Conservation (phyloP, 2,888 invertebrate species). For the Andrena marginata region DNA sequence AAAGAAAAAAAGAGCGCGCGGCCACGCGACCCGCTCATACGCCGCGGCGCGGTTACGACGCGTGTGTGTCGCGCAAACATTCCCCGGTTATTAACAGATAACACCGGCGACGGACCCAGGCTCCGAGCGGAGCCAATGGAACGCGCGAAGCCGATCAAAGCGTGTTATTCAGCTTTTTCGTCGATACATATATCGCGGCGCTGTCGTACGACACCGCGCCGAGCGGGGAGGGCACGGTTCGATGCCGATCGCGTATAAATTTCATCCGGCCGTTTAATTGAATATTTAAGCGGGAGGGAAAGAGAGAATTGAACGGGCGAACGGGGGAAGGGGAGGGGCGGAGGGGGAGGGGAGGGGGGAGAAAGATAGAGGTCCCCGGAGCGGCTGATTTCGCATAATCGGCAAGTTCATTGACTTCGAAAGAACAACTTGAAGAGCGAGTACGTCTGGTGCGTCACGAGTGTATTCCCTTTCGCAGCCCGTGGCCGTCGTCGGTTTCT, state of each 20-base stretch:
- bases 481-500: conserved; percentile 43
- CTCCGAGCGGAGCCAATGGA: no score
- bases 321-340: background rate
- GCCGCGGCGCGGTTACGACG: background rate
- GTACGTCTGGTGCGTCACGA: conserved; percentile 59
- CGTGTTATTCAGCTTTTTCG: conserved; percentile 28
- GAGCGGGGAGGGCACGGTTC: background rate
- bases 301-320: background rate
- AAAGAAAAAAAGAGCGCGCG: background rate
- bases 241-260: conserved; percentile 49
- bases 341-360: background rate
- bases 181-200: background rate
- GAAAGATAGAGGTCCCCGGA: conserved; percentile 1
- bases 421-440: conserved; percentile 51
- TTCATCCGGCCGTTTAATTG: conserved; percentile 59
- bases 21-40: conserved; percentile 17
- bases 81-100: conserved; percentile 13
- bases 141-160: conserved; percentile 1
- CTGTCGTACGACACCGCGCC: no score
- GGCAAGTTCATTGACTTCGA: conserved; percentile 62
- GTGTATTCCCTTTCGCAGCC: conserved; percentile 53
- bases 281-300: conserved; percentile 47
- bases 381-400: conserved; percentile 63
- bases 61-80: conserved; percentile 15
- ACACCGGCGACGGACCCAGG: background rate